Evolutionary conservation across 2,113 vertebrate genomes (phyloP), one percentile per base, ranked within the genome.

Genomic region (Lasiurus borealis): DNA sequence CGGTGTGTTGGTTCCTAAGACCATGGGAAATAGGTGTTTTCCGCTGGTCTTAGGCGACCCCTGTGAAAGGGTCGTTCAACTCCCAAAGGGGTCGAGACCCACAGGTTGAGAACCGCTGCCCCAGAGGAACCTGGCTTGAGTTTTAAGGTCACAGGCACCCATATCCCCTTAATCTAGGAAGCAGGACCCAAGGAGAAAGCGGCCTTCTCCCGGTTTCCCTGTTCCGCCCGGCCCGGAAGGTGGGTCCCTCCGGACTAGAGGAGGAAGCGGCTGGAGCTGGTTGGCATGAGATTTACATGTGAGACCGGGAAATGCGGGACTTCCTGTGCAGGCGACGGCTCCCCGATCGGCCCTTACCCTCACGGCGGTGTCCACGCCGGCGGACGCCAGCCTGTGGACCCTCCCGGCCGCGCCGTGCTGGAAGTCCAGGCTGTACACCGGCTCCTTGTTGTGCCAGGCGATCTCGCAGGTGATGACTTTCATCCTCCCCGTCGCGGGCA

Each of bases 401-500:
- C 98, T 98, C 81, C 98, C 98, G 3, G 99, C 98, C 0, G 98
- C 50, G n/a, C 98, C 98, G 11, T 98, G 99, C 94, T 99, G 99
- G 97, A 99, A 99, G 94, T 99, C 99, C 96, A 99, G 96, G 97
- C 99, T 99, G 98, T 99, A 99, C 31, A 99, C 99, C 0, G 99
- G 99, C 96, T 99, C 99, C 95, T 99, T 99, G 94, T 99, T 99
- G 91, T 99, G 99, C 99, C 99, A 99, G 0, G 99, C 99, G 36
- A 99, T 99, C 83, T 99, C 99, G 97, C 99, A 99, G 1, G 99
- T 99, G 95, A 99, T 99, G 75, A 99, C 99, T 97, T 99, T 99
- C 99, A 99, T 99, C 62, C 94, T 98, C 18, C 23, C 1, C 46
- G 76, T n/a, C 68, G 19, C 2, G 2, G 16, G 19, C 78, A 19